A percentile compares a stretch with the other conserved stretches of the same genome.
Conservation (phyloP, 2,797 vertebrate species). For the Paratrypauchen microcephalus region DNA sequence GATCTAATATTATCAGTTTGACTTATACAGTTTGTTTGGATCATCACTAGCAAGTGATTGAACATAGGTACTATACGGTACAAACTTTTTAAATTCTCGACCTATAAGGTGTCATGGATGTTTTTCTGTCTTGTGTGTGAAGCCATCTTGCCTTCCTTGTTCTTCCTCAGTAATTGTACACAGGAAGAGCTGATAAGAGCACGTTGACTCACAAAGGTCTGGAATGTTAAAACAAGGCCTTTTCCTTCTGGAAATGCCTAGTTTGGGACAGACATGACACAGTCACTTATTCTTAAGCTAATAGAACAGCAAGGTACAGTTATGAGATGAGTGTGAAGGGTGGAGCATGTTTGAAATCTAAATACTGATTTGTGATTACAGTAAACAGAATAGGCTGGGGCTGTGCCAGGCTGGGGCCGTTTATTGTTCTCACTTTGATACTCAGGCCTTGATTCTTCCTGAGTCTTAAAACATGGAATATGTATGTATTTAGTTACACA, state of each 20-base stretch:
- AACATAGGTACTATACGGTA: background rate
- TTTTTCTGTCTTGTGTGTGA: conserved; percentile 15
- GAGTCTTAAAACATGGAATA: background rate
- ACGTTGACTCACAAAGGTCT: conserved; percentile 60
- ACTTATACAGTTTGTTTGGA: conserved; percentile 16
- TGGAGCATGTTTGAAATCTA: conserved; percentile 59
- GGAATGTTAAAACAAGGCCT: conserved; percentile 49
- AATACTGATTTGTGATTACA: conserved; percentile 67
- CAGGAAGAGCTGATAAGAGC: conserved; percentile 70
- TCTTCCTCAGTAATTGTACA: conserved; percentile 50
- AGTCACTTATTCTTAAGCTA: background rate
- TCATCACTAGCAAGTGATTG: background rate
- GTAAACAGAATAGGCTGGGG: conserved; percentile 58
- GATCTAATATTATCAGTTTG: background rate
- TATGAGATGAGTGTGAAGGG: conserved; percentile 38
- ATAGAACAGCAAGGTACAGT: conserved; percentile 14
- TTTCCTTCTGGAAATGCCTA: conserved; percentile 11
- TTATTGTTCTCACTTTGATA: conserved; percentile 8
- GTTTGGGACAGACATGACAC: background rate
- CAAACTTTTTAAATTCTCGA: background rate
- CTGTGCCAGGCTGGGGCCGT: conserved; percentile 32
- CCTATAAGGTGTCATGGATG: background rate
- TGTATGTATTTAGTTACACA: conserved; percentile 1
- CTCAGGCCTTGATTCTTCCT: background rate
- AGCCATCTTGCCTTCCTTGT: conserved; percentile 25